Conservation (phyloP, 1,140 invertebrate species). For the Rhynchophorus ferrugineus region DNA sequence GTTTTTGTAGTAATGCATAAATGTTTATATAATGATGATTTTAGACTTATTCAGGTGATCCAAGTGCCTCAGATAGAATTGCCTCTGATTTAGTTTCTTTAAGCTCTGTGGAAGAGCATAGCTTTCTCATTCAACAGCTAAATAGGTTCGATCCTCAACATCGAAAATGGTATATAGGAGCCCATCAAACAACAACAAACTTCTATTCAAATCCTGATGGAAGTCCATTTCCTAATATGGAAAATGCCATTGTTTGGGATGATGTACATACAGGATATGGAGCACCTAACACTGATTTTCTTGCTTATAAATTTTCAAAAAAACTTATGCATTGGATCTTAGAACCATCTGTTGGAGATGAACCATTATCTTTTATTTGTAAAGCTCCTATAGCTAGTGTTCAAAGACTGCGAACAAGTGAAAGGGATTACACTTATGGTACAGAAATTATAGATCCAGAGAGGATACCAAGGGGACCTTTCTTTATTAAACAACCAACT, state of each 20-base stretch:
- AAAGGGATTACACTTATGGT: constrained; percentile 79
- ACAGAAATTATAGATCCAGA: constrained; percentile 63
- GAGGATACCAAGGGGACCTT: constrained; percentile 77
- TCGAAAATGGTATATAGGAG: constrained; percentile 78
- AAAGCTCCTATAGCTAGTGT: constrained; percentile 65
- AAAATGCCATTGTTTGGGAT: constrained; percentile 65
- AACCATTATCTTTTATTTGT: constrained; percentile 78
- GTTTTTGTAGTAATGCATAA: neutral
- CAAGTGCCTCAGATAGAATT: constrained; percentile 51
- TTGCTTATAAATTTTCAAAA: constrained; percentile 62
- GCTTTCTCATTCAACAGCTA: constrained; percentile 72
- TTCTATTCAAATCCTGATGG: constrained; percentile 82
- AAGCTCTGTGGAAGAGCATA: constrained; percentile 77
- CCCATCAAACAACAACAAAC: constrained; percentile 61
- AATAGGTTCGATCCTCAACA: constrained; percentile 76
- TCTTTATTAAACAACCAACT: constrained; percentile 77
- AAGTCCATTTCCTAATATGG: constrained; percentile 65
- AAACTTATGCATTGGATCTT: constrained; percentile 74
- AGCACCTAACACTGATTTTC: constrained; percentile 46
- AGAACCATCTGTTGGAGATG: constrained; percentile 66
- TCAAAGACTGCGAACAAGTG: constrained; percentile 58
- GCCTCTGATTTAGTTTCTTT: constrained; percentile 74
- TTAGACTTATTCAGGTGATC: constrained; percentile 39
- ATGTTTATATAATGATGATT: constrained; percentile 3
- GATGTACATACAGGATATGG: constrained; percentile 40